Base-by-base conservation (phyloP, 2,113 vertebrate genomes). In the Oreocharis arfaki region DNA sequence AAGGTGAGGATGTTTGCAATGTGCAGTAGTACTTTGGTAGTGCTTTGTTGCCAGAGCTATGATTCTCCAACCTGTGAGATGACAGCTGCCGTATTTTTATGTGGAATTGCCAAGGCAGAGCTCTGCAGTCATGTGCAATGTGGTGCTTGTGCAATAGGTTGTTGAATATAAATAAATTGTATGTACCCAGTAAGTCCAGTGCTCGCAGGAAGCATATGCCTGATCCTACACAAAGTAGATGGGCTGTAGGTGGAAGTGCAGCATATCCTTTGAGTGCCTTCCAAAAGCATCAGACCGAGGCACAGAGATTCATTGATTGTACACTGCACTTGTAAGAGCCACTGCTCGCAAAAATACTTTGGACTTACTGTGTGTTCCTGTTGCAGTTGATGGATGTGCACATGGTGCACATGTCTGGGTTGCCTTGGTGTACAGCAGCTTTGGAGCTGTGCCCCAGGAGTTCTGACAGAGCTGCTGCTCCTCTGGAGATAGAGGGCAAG, bases 381-480 rank as follows among this genome's bases (percentile, higher is more conserved):
- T 23, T 56, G 64, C 26, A 8, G 27, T 9, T 44, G 68, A 18
- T 55, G 24, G 52, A 32, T 71, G 74, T 44, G 52, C n/a, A 2
- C 28, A 2, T 3, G 28, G n/a, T 30, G 17, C 39, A 2, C 0
- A 1, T n/a, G 52, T 55, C 73, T 49, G 37, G 32, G 41, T 5
- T 32, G 41, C 59, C n/a, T 39, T 0, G 0, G 8, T 30, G 23
- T 37, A 17, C 41, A 28, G 76, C 47, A 32, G 52, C 60, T 52
- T 60, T 41, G 59, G 64, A 80, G 59, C 57, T 52, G 1, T 68
- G 57, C 55, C 30, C 22, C 3, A 5, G 59, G 22, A 70, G 30
- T 55, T 87, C 42, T 59, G 35, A 28, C 0, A 1, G 47, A 89
- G 33, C 56, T 82, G 33, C 47, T 50, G 26, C 78, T 84, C 30